These are phyloP conservation scores for Heterodera filipjevi DNA, from an alignment of 2,888 invertebrate species.

Conservation along the genomic window DNA sequence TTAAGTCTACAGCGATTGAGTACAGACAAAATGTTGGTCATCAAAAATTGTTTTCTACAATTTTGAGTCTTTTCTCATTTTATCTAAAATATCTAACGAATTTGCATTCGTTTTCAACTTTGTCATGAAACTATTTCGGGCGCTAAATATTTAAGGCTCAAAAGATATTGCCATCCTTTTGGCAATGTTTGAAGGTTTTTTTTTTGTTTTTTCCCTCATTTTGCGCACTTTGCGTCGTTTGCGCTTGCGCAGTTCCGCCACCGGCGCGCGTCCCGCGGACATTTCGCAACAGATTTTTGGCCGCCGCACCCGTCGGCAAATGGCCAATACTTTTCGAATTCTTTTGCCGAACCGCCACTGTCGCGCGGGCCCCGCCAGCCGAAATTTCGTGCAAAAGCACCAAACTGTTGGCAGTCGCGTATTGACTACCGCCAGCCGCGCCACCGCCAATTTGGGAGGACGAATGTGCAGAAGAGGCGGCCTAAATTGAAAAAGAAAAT, in stretches of 20 bases:
- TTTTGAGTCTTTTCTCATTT: too few species aligned
- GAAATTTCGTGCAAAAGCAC: slow-evolving; percentile 4
- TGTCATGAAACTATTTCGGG: too few species aligned
- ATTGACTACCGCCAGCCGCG: not conserved
- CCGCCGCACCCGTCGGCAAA: slow-evolving; percentile 16
- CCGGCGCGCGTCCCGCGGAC: not conserved
- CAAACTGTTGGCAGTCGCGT: not conserved
- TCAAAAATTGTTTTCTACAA: too few species aligned
- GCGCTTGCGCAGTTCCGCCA: not conserved
- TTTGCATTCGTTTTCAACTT: too few species aligned
- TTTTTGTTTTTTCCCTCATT: not conserved
- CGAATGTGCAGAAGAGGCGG: not conserved
- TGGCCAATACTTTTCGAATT: slow-evolving; percentile 24
- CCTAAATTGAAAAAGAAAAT: not conserved
- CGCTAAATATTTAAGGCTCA: too few species aligned
- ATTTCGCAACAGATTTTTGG: slow-evolving; percentile 7
- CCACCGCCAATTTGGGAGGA: not conserved
- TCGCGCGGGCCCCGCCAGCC: not conserved
- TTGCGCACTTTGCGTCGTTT: not conserved
- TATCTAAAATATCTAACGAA: too few species aligned
- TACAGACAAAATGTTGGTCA: too few species aligned
- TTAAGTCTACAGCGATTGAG: too few species aligned
- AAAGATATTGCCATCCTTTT: too few species aligned
- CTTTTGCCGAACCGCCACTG: not conserved
- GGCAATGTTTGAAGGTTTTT: too few species aligned